These are phyloP conservation scores for Oscheius sp. DNA, from an alignment of 2,888 invertebrate species.

Conservation along the genomic window DNA sequence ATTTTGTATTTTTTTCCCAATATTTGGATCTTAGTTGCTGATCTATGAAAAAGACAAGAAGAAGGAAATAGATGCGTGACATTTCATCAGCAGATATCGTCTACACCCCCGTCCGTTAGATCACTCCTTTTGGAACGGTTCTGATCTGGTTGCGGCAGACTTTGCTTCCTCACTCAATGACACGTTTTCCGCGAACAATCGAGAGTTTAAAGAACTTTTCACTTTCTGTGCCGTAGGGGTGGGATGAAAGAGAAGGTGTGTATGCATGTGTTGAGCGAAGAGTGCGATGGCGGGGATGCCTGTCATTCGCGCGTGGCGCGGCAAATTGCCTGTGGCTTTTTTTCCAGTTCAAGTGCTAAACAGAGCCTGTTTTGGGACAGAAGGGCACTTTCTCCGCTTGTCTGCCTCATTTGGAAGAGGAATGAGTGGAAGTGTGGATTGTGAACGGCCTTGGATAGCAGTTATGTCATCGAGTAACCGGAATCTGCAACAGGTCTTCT, in stretches of 20 bases:
- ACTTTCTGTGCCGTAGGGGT: conserved; percentile 2
- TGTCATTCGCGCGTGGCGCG: conserved; percentile 6
- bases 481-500: conserved; percentile 32
- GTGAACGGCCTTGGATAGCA: conserved; percentile 36
- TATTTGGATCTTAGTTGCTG: no score
- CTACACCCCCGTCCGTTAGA: neutral
- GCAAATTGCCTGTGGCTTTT: conserved; percentile 30
- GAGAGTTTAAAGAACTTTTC: conserved; percentile 30
- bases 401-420: conserved; percentile 11
- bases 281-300: neutral
- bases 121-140: no score
- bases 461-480: conserved; percentile 40
- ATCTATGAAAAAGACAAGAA: no score
- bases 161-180: neutral
- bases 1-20: no score
- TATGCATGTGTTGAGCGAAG: neutral
- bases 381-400: conserved; percentile 34
- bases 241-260: neutral
- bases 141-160: conserved; percentile 14
- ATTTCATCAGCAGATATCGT: neutral
- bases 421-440: neutral
- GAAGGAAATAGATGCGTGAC: neutral
- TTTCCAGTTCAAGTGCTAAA: conserved; percentile 35
- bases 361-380: conserved; percentile 29
- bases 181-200: conserved; percentile 26